Percentiles rank a stretch among this genome's conserved stretches.
These are phyloP conservation scores for Cephus pygmeus DNA, from an alignment of 2,888 invertebrate genomes.

Conservation along the genomic window DNA sequence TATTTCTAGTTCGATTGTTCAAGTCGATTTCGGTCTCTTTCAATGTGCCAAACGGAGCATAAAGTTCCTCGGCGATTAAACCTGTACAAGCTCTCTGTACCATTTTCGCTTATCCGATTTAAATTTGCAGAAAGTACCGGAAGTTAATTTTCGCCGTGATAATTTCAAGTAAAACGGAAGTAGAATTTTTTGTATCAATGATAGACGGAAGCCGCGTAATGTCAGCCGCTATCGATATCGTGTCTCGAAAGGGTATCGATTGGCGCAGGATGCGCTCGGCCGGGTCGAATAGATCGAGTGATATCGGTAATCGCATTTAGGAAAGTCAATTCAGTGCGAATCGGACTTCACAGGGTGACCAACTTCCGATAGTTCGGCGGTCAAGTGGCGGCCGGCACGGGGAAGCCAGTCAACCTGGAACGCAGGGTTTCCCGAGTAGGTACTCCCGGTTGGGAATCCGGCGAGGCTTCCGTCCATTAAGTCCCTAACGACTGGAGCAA, in stretches of 20 bases:
- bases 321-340: background rate
- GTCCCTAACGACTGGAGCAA: background rate
- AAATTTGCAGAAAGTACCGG: background rate
- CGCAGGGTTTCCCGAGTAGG: too few relatives aligned
- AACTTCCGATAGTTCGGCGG: background rate
- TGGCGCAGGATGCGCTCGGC: background rate
- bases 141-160: background rate
- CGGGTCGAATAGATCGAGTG: background rate
- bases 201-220: background rate
- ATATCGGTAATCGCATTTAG: background rate
- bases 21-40: background rate
- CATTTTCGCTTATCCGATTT: background rate
- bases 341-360: background rate
- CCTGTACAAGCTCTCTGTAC: background rate
- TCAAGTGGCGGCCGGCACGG: background rate
- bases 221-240: background rate
- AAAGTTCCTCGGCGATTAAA: background rate
- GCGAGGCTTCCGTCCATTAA: background rate
- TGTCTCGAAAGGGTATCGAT: background rate
- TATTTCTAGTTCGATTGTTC: background rate
- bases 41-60: background rate
- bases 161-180: background rate
- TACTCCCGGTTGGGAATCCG: too few relatives aligned
- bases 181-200: background rate
- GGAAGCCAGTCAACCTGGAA: background rate